Evolutionary conservation across 2,113 vertebrate species (phyloP), one percentile per base, ranked within the genome.

Genomic region (Isurus oxyrinchus): DNA sequence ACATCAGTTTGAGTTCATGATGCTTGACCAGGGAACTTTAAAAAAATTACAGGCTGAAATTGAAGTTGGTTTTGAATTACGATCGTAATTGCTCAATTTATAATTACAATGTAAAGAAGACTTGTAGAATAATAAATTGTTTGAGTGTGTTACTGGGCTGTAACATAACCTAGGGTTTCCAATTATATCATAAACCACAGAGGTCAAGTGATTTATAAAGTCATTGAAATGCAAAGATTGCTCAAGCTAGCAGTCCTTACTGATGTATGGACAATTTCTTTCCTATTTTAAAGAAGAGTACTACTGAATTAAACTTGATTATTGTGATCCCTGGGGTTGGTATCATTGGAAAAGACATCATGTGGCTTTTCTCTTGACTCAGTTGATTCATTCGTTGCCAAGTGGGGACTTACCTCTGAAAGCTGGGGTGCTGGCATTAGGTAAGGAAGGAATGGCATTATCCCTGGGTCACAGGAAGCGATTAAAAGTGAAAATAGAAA

Each of bases 151-250:
- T 72, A 14, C 44, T 72, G 40, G 44, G 27, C n/a, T 95, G 66
- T 72, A 95, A 95, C 69, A 55, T 55, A 53, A 49, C 27, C 94
- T 53, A 1, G 10, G 66, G 40, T 72, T 95, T 95, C n/a, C 66
- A 72, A 72, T 72, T 67, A 72, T 72, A 72, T 72, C 31, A 16
- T 23, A 49, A 95, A 95, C 35, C n/a, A 49, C 44, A 72, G 94
- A 95, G 66, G 94, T 53, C 94, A 95, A 95, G 94, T 53, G 66
- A 95, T 95, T 95, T 95, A 55, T 72, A 35, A 25, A 95, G 44
- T 55, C 27, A 67, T 72, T 5, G 27, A 93, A 93, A 93, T 93
- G 59, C 16, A 93, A 93, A 8, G 91, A 53, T 72, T 72, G 11
- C 25, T 31, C n/a, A 95, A 95, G 44, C 94, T 44, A 67, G 49